Evolutionary conservation across 2,113 vertebrate species (phyloP), one percentile per base, ranked within the genome.

Genomic region (Paramisgurnus dabryanus): DNA sequence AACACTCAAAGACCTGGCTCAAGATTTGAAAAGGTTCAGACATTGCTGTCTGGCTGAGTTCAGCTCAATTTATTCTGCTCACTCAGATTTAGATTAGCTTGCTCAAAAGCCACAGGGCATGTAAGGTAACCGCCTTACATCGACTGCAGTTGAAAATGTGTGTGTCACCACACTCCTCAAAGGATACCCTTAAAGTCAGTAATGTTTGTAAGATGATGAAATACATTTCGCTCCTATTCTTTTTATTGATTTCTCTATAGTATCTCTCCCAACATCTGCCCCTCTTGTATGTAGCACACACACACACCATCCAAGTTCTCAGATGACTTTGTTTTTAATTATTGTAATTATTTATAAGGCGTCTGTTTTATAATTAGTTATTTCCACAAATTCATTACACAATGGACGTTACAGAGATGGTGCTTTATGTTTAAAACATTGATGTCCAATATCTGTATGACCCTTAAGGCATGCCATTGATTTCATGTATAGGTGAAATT

Each of bases 61-160:
- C 55, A 77, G 50, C 69, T 67, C 49, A 68, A 57, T 82, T 79
- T 41, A 43, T 78, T 82, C 50, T 57, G 57, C 73, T 72, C 82
- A 50, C 45, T 78, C 67, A 58, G 53, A 72, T 78, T 72, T 53
- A 71, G 74, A 82, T 72, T 79, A 79, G 55, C 67, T 65, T 50
- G 17, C 47, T 34, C 45, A 78, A 61, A 78, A 67, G 68, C 43
- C 57, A 8, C 12, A 64, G 80, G 71, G 77, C 80, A 82, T 60
- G n/a, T 68, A 75, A 82, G 76, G 80, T 82, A 47, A 81, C 60
- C 4, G 27, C 76, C 70, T 34, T 22, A 47, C 45, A 12, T 55
- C n/a, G 8, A 11, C 71, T 6, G 17, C 45, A 67, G 34, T n/a
- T 3, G 13, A 2, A 67, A 27, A 72, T 18, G 34, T 41, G 27